Evolutionary conservation across 2,888 invertebrate species (phyloP).

Genomic region (Labia minor): DNA sequence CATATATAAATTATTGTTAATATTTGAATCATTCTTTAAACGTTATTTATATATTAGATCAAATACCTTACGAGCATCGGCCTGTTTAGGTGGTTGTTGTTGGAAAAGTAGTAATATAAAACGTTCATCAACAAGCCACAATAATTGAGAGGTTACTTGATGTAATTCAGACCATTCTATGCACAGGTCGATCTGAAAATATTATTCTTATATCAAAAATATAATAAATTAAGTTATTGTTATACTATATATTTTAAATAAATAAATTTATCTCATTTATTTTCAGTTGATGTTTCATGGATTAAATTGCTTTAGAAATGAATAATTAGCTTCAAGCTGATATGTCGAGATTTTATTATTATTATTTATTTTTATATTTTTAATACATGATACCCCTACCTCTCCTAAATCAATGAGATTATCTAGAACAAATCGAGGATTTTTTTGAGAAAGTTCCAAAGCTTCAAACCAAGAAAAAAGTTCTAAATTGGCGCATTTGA

Average conservation of each 20-base stretch:
- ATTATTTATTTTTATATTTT: no score
- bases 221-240: constrained; percentile 29
- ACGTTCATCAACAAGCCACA: constrained; percentile 20
- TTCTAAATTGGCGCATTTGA: background rate
- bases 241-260: constrained; percentile 31
- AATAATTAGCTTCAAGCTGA: no score
- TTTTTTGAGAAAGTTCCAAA: constrained; percentile 41
- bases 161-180: constrained; percentile 48
- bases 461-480: background rate
- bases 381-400: no score
- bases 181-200: constrained; percentile 50
- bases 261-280: constrained; percentile 33
- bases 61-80: constrained; percentile 32
- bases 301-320: no score
- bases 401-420: constrained; percentile 45
- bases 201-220: background rate
- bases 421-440: constrained; percentile 44
- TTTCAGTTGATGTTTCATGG: no score
- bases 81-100: constrained; percentile 35
- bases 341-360: no score
- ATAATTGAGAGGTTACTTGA: constrained; percentile 19
- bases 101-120: constrained; percentile 31
- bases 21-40: no score
- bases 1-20: no score
- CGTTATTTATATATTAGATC: no score